Evolutionary conservation across 1,140 invertebrate species (phyloP).

Genomic region (Cryptotermes secundus): DNA sequence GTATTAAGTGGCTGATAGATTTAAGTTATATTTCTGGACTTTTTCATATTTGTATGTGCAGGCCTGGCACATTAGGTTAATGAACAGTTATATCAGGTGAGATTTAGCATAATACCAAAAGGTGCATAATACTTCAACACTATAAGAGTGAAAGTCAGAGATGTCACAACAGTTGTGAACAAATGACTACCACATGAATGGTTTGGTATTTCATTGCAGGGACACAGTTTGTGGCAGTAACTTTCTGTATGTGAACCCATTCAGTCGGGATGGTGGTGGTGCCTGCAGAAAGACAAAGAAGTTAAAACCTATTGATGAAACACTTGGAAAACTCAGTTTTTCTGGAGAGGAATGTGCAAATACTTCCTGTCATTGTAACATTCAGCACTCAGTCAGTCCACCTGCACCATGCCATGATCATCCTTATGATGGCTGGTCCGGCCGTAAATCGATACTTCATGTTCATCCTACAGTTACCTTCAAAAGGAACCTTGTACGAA

Average conservation of each 20-base stretch:
- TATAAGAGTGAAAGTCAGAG: too few species aligned
- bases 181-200: too few species aligned
- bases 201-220: neutral
- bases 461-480: conserved; percentile 23
- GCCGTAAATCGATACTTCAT: neutral
- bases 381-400: neutral
- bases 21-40: too few species aligned
- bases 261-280: neutral
- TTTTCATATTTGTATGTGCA: too few species aligned
- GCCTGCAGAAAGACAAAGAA: neutral
- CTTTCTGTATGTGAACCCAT: conserved; percentile 3
- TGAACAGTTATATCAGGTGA: too few species aligned
- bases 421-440: neutral
- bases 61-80: too few species aligned
- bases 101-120: too few species aligned
- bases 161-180: too few species aligned
- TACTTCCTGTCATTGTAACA: conserved; percentile 26
- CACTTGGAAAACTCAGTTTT: conserved; percentile 22
- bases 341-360: conserved; percentile 31
- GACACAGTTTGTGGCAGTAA: neutral
- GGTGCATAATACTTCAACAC: too few species aligned
- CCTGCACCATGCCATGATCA: neutral
- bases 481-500: conserved; percentile 27
- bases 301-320: neutral
- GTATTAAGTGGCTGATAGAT: too few species aligned